A percentile compares a stretch with the other conserved stretches of the same genome.
Evolutionary conservation across 2,888 invertebrate genomes (phyloP).

Genomic region (Folsomia manolachei): DNA sequence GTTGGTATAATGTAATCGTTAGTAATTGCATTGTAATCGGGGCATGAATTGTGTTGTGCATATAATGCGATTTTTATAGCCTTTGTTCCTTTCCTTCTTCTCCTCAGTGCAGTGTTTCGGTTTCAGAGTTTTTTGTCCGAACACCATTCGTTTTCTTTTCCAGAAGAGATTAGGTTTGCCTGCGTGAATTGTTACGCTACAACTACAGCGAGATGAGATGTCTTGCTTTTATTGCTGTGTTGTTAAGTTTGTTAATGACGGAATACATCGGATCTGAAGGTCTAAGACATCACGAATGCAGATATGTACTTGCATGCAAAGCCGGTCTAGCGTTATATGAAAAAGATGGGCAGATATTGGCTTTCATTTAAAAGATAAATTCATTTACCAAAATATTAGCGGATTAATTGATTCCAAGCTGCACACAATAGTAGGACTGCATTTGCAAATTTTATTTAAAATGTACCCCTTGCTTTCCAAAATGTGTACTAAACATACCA

Average conservation of each 20-base stretch:
- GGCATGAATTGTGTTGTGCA: slow-evolving; percentile 7
- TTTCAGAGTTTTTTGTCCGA: neutral
- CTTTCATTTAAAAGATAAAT: neutral
- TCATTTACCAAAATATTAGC: neutral
- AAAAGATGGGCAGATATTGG: neutral
- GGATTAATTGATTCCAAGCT: neutral
- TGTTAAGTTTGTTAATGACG: too few relatives aligned
- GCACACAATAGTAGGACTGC: neutral
- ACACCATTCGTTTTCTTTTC: neutral
- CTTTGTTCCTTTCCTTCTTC: neutral
- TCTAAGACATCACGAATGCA: neutral
- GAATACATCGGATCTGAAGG: neutral
- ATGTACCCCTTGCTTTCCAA: too few relatives aligned
- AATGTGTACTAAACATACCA: too few relatives aligned
- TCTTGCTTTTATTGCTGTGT: neutral
- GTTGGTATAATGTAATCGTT: neutral
- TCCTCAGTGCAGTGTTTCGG: neutral
- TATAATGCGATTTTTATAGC: slow-evolving; percentile 9
- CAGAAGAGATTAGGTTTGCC: too few relatives aligned
- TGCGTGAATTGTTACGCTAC: neutral
- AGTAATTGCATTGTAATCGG: slow-evolving; percentile 10
- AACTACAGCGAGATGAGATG: neutral
- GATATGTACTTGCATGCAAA: neutral
- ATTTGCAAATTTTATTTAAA: neutral
- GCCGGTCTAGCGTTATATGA: neutral